Conservation (phyloP, 2,888 invertebrate species). For the Ditylenchus weischeri region DNA sequence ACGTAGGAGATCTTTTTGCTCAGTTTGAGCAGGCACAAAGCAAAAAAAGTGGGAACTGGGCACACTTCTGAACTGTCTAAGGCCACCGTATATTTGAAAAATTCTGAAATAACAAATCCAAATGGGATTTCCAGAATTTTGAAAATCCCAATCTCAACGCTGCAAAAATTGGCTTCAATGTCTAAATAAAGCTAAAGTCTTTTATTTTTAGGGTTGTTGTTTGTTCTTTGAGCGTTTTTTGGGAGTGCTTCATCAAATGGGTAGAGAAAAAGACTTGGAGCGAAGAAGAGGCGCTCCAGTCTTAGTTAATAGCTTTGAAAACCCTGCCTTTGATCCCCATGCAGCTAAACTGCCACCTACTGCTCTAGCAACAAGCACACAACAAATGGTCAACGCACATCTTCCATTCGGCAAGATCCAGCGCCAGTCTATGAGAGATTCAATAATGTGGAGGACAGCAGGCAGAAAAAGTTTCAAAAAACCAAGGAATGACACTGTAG, state of each 20-base stretch:
- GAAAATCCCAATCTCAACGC: no score
- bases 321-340: slow-evolving; percentile 11
- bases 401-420: neutral
- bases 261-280: slow-evolving; percentile 11
- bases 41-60: no score
- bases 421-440: neutral
- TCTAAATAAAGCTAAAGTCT: no score
- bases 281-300: neutral
- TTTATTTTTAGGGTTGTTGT: slow-evolving; percentile 6
- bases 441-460: neutral
- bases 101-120: no score
- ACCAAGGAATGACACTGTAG: neutral
- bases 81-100: no score
- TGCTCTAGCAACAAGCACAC: neutral
- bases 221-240: slow-evolving; percentile 12
- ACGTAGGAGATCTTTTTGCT: no score
- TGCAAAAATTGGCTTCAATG: no score
- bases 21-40: no score
- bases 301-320: neutral
- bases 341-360: neutral
- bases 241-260: slow-evolving; percentile 8
- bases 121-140: no score
- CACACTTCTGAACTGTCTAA: no score
- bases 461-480: neutral
- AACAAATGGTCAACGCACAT: neutral